Evolutionary conservation across 2,888 invertebrate species (phyloP), one percentile per base, ranked within the genome.

Genomic region (Drosophila nr. perissopoda): DNA sequence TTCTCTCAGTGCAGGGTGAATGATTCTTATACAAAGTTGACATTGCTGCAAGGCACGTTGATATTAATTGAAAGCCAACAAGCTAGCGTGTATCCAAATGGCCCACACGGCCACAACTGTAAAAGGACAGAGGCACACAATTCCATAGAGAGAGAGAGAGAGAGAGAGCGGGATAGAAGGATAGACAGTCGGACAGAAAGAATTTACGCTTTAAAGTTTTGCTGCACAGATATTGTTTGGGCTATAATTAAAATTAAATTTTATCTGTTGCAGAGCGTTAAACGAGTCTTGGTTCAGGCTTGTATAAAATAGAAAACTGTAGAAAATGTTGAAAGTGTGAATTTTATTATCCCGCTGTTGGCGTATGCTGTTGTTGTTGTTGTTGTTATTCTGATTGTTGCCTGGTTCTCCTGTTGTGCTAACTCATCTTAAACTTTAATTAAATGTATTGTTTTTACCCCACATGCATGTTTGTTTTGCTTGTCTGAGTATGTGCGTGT

Each of bases 341-440:
- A 77, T 66, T 83, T 64, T 76, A 64, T 59, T 65, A 29, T 31
- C 29, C 59, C 31, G 38, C 49, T 58, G 57, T 48, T 52, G 25
- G 25, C 25, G 1, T 16, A 3, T 56, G 29, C 42, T 31, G 52
- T 13, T 54, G 25, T 21, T 62, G 10, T 42, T 27, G n/a, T 38
- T 61, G 27, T 27, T 62, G 42, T 25, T 52, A 51, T n/a, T 59
- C 7, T 45, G 16, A 34, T 40, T 51, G 29, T 54, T 75, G 54
- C n/a, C 53, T 69, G 31, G 18, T 34, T 31, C 34, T 45, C 11
- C 27, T 83, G 69, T 81, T 79, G 78, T 73, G 75, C 80, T 78
- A 86, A 86, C 85, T 86, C 80, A 89, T 87, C 85, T 80, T 86
- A 85, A 86, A 86, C 78, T 86, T 89, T 86, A 89, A 86, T 86